Evolutionary conservation across 1,140 invertebrate species (phyloP).

Genomic region (Euglossa dilemma): DNA sequence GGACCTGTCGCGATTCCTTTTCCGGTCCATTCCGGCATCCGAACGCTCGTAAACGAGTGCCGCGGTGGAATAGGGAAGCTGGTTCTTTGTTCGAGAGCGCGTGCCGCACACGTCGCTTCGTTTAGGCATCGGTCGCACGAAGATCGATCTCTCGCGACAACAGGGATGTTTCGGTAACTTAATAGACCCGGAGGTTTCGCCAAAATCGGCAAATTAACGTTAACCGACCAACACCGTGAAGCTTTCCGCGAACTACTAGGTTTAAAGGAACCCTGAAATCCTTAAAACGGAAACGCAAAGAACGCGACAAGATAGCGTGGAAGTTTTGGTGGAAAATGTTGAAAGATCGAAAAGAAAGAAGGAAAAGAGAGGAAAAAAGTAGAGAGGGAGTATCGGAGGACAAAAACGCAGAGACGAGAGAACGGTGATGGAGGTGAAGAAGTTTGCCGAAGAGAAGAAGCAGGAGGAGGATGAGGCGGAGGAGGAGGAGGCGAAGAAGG

Average conservation of each 20-base stretch:
- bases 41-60: conserved; percentile 33
- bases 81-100: neutral
- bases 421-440: conserved; percentile 53
- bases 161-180: neutral
- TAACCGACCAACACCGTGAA: no score
- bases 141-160: neutral
- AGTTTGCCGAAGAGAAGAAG: conserved; percentile 45
- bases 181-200: neutral
- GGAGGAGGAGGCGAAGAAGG: conserved; percentile 11
- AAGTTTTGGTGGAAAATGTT: neutral
- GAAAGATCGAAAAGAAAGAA: neutral
- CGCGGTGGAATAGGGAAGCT: neutral
- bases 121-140: neutral
- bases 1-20: no score
- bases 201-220: neutral
- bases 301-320: neutral
- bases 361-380: conserved; percentile 20
- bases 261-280: no score
- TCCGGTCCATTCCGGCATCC: no score
- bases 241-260: no score
- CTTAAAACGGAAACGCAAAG: neutral
- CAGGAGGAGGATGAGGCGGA: conserved; percentile 26
- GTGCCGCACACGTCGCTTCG: neutral
- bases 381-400: conserved; percentile 34
- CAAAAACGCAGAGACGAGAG: conserved; percentile 40